These are phyloP conservation scores for Spodoptera frugiperda DNA, from an alignment of 1,140 invertebrate genomes.

Conservation along the genomic window DNA sequence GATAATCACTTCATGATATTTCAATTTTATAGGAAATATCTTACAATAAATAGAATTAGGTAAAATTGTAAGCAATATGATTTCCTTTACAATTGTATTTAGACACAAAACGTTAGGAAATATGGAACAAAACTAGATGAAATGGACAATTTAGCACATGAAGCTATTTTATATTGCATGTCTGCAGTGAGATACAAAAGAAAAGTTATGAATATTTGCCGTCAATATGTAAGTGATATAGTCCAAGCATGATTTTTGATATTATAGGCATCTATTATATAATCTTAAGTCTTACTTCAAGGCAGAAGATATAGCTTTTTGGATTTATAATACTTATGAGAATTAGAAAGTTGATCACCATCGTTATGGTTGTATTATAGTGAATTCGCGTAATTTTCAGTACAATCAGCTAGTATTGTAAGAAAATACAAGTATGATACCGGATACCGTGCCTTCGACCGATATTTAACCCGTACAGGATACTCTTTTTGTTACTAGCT, in stretches of 20 bases:
- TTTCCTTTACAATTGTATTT: conserved; percentile 51
- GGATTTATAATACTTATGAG: conserved; percentile 13
- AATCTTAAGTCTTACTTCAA: neutral
- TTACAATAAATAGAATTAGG: conserved; percentile 57
- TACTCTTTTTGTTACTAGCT: conserved; percentile 51
- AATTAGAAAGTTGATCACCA: conserved; percentile 12
- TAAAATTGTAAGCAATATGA: conserved; percentile 63
- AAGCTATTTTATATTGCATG: conserved; percentile 38
- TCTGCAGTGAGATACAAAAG: conserved; percentile 10
- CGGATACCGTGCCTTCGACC: conserved; percentile 39
- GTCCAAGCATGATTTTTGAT: no score
- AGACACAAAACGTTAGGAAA: conserved; percentile 24
- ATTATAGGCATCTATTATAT: neutral
- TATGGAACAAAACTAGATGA: neutral
- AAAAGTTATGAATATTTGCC: no score
- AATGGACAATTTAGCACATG: conserved; percentile 33
- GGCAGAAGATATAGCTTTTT: conserved; percentile 4
- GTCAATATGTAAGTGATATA: no score
- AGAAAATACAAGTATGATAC: conserved; percentile 34
- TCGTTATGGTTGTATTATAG: conserved; percentile 9
- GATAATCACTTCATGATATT: conserved; percentile 28
- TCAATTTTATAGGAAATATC: conserved; percentile 34
- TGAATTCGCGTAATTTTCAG: conserved; percentile 17
- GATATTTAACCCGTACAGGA: conserved; percentile 44
- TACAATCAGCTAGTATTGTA: conserved; percentile 35